These are phyloP conservation scores for Pseudoips prasinana DNA, from an alignment of 2,888 invertebrate species.

Conservation along the genomic window DNA sequence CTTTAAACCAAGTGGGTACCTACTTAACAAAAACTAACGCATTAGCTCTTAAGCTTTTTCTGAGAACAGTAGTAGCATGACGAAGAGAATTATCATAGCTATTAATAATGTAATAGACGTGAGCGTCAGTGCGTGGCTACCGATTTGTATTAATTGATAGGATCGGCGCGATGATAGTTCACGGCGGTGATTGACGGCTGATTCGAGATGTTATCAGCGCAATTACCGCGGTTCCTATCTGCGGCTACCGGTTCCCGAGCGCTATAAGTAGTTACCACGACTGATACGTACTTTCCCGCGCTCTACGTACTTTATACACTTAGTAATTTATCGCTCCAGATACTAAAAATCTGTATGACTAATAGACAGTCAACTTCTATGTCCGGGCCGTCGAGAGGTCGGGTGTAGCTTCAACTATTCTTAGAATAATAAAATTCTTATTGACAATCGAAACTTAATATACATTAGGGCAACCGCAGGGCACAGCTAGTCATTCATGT, in stretches of 20 bases:
- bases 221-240: slow-evolving; percentile 56
- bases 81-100: slow-evolving; percentile 62
- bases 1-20: slow-evolving; percentile 1
- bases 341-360: no score
- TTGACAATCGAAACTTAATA: no score
- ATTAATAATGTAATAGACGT: slow-evolving; percentile 70
- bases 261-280: no score
- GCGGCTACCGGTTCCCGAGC: slow-evolving; percentile 2
- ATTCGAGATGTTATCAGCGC: slow-evolving; percentile 76
- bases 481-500: no score
- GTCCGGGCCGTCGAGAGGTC: no score
- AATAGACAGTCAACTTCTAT: no score
- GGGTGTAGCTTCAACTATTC: no score
- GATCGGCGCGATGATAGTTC: slow-evolving; percentile 67
- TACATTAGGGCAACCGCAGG: no score
- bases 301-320: no score
- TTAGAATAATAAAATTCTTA: no score
- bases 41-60: slow-evolving; percentile 35
- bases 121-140: slow-evolving; percentile 65
- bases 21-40: slow-evolving; percentile 12
- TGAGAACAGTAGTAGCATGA: slow-evolving; percentile 49
- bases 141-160: slow-evolving; percentile 78
- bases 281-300: no score
- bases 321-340: no score
- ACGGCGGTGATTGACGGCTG: slow-evolving; percentile 73